These are phyloP conservation scores for Syrrhaptes paradoxus DNA, from an alignment of 2,113 vertebrate species.

Conservation along the genomic window DNA sequence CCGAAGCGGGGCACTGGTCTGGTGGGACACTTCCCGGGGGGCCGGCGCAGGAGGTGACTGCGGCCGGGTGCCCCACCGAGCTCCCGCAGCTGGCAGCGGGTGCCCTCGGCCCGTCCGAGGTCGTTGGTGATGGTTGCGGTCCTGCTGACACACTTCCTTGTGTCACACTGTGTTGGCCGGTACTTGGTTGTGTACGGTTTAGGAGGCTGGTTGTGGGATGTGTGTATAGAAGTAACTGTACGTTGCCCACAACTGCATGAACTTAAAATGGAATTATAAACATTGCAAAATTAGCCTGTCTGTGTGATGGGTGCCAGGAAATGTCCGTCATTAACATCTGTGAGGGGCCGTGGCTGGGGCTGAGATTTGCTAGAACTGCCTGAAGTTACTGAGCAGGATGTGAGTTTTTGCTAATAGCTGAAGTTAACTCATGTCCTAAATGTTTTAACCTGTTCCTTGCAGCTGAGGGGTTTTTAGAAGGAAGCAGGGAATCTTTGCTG, in stretches of 20 bases:
- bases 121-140: neutral
- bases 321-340: fast-evolving
- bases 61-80: neutral
- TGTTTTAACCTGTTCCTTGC: neutral
- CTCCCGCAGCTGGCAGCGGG: neutral
- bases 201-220: neutral
- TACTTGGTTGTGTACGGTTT: fast-evolving
- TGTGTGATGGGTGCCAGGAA: neutral
- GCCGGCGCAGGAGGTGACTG: neutral
- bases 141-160: neutral
- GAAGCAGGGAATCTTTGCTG: neutral
- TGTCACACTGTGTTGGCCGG: neutral
- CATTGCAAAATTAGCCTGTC: neutral
- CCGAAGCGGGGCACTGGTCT: no score
- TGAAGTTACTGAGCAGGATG: neutral
- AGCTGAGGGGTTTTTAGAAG: neutral
- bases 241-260: fast-evolving
- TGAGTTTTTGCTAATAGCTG: neutral
- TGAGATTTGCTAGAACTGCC: neutral
- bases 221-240: neutral
- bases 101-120: neutral
- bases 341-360: neutral
- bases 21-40: neutral
- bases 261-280: neutral
- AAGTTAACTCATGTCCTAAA: neutral